Conservation (phyloP, 1,140 invertebrate genomes). For the Lethrus apterus region DNA sequence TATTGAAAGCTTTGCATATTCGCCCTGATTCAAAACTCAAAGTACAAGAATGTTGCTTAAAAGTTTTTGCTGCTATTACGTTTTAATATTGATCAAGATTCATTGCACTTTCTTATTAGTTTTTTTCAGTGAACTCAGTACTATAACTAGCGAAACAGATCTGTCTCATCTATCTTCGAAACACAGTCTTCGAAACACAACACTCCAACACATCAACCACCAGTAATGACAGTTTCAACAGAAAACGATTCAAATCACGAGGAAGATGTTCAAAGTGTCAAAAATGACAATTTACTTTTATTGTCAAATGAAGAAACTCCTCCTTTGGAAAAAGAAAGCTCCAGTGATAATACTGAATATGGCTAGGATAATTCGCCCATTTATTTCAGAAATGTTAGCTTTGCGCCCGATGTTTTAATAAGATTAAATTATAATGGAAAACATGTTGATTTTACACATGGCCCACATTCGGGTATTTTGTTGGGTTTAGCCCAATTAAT, state of each 20-base stretch:
- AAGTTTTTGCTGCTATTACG: conserved; percentile 84
- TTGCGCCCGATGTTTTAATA: conserved; percentile 84
- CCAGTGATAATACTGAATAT: conserved; percentile 35
- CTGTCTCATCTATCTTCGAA: conserved; percentile 5
- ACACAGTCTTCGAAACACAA: conserved; percentile 50
- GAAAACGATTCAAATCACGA: conserved; percentile 39
- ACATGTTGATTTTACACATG: conserved; percentile 77
- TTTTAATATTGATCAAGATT: conserved; percentile 93
- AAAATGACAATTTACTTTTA: conserved; percentile 58
- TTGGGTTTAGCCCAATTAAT: conserved; percentile 85
- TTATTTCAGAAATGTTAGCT: conserved; percentile 78
- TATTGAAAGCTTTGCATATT: conserved; percentile 75
- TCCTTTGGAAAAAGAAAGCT: conserved; percentile 15
- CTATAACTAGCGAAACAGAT: conserved; percentile 29
- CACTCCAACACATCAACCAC: conserved; percentile 56
- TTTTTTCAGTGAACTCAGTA: conserved; percentile 68
- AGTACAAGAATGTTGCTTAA: conserved; percentile 77
- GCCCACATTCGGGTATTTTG: conserved; percentile 76
- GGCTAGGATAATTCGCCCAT: conserved; percentile 48
- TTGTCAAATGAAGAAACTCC: conserved; percentile 57
- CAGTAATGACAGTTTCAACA: conserved; percentile 58
- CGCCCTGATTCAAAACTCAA: conserved; percentile 64
- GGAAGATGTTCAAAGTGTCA: conserved; percentile 43
- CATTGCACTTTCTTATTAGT: conserved; percentile 79
- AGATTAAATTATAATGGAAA: conserved; percentile 90